Percentiles rank a stretch among this genome's conserved stretches.
Evolutionary conservation across 2,888 invertebrate species (phyloP).

Genomic region (Dendrolimus pini): DNA sequence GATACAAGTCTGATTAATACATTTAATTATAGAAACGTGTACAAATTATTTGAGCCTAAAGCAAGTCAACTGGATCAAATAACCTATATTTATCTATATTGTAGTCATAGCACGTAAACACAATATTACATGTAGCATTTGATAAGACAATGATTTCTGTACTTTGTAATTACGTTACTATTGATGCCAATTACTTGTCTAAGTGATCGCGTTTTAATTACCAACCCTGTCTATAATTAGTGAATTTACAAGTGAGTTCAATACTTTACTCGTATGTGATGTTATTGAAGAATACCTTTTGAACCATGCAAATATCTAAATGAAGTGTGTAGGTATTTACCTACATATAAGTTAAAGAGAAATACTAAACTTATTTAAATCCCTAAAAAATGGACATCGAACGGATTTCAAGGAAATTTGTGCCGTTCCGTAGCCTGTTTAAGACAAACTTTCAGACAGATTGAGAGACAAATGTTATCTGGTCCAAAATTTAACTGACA

Average conservation of each 20-base stretch:
- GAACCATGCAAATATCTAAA: too few species aligned
- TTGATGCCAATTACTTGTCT: neutral
- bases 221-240: neutral
- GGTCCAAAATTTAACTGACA: too few species aligned
- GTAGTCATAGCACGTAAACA: neutral
- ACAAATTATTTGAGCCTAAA: constrained; percentile 1
- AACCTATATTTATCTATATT: neutral
- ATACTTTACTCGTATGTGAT: too few species aligned
- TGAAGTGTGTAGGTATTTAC: too few species aligned
- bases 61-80: neutral
- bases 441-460: too few species aligned
- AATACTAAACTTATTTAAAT: too few species aligned
- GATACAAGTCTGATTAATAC: constrained; percentile 1
- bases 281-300: too few species aligned
- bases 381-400: too few species aligned
- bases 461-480: too few species aligned
- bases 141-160: neutral
- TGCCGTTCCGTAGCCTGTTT: too few species aligned
- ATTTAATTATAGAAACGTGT: neutral
- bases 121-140: neutral
- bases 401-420: too few species aligned
- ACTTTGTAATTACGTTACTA: neutral
- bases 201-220: neutral
- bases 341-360: too few species aligned
- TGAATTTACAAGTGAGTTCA: neutral